Percentiles rank a stretch among this genome's conserved stretches.
phyloP scores from a whole-genome alignment of 1,140 invertebrate genomes.

The Papilio dardanus region DNA sequence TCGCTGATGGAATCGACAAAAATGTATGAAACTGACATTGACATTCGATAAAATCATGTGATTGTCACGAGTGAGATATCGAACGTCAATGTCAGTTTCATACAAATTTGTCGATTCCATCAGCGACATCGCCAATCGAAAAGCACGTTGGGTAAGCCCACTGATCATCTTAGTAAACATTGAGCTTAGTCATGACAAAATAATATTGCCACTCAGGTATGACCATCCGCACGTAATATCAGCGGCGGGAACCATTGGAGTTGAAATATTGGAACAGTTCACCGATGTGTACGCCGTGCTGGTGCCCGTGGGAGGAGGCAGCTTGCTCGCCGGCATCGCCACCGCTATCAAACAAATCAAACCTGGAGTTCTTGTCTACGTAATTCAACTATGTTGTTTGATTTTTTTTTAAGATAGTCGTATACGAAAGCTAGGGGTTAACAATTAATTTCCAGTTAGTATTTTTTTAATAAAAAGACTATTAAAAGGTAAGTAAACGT shows the following conservation, averaged over 20 bases:
- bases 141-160: too few species aligned
- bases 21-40: too few species aligned
- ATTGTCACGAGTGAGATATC: too few species aligned
- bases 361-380: constrained; percentile 81
- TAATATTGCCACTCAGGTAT: constrained; percentile 76
- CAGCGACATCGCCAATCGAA: too few species aligned
- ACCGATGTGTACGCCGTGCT: constrained; percentile 80
- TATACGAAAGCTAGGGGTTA: background rate
- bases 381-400: constrained; percentile 38
- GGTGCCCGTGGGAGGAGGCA: constrained; percentile 88
- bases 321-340: constrained; percentile 87
- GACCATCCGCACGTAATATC: constrained; percentile 89
- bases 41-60: too few species aligned
- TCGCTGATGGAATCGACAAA: too few species aligned
- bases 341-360: constrained; percentile 86
- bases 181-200: background rate
- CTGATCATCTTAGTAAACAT: background rate
- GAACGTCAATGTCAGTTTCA: too few species aligned
- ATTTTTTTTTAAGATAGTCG: background rate
- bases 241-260: constrained; percentile 87
- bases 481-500: too few species aligned
- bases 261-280: constrained; percentile 88
- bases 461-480: too few species aligned
- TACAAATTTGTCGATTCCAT: too few species aligned
- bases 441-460: background rate